Conservation (phyloP, 2,888 invertebrate species). For the Herminia tarsipennalis region DNA sequence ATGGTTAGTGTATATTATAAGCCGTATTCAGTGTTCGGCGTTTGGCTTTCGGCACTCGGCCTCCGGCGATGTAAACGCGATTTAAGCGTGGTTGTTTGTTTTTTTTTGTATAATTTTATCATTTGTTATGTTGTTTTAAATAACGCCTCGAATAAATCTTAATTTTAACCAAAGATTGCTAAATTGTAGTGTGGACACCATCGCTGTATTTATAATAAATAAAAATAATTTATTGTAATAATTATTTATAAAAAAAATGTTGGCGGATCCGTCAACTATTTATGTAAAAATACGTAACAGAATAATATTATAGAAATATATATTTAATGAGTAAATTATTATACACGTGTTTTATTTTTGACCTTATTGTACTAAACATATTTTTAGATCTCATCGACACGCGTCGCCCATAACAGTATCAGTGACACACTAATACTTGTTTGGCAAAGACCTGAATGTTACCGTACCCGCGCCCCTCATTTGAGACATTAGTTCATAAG, state of each 20-base stretch:
- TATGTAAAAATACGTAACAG: slow-evolving; percentile 73
- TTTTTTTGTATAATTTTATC: slow-evolving; percentile 55
- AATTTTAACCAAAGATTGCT: slow-evolving; percentile 73
- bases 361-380: background rate
- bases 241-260: slow-evolving; percentile 46
- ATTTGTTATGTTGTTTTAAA: slow-evolving; percentile 68
- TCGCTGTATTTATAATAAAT: slow-evolving; percentile 58
- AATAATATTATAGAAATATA: slow-evolving; percentile 78
- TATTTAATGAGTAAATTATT: slow-evolving; percentile 77
- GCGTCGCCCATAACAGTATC: no score
- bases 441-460: no score
- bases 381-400: background rate
- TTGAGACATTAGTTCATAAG: no score
- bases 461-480: no score
- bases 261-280: slow-evolving; percentile 33
- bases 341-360: slow-evolving; percentile 36
- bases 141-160: slow-evolving; percentile 58
- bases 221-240: slow-evolving; percentile 59
- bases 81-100: slow-evolving; percentile 56
- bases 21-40: slow-evolving; percentile 16
- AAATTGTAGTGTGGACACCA: slow-evolving; percentile 49
- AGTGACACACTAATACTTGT: no score
- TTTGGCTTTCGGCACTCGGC: slow-evolving; percentile 27
- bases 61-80: slow-evolving; percentile 40
- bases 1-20: slow-evolving; percentile 32